These are phyloP conservation scores for Ophioninae sp. DNA, from an alignment of 2,888 invertebrate species.

Conservation along the genomic window DNA sequence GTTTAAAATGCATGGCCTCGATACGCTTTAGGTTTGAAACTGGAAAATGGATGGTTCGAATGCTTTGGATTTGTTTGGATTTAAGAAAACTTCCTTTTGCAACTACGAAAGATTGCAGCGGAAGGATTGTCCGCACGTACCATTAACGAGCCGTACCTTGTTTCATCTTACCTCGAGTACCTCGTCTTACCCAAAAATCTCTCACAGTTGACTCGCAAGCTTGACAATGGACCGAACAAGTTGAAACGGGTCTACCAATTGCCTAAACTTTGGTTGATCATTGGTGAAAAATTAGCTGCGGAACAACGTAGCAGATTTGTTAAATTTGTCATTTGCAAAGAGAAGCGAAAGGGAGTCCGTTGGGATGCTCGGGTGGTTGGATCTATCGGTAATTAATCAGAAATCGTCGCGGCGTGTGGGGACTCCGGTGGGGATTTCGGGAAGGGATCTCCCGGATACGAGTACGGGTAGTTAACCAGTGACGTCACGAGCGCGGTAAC, in stretches of 20 bases:
- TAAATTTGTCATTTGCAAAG: not conserved
- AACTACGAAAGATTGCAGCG: too few species aligned
- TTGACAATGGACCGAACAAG: not conserved
- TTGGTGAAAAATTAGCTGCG: not conserved
- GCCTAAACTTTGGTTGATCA: not conserved
- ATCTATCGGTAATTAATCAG: conserved; percentile 81
- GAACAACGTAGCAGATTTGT: not conserved
- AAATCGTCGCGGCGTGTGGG: conserved; percentile 76
- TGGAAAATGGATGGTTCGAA: too few species aligned
- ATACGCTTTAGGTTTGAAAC: too few species aligned
- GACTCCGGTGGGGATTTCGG: conserved; percentile 47
- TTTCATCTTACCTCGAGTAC: not conserved
- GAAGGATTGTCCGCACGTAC: too few species aligned
- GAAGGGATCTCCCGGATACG: conserved; percentile 45
- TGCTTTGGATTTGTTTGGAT: too few species aligned
- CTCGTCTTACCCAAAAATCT: too few species aligned
- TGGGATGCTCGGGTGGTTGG: conserved; percentile 79
- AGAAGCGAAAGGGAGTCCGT: not conserved
- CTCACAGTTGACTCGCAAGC: too few species aligned
- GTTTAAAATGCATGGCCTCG: too few species aligned
- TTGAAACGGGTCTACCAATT: not conserved
- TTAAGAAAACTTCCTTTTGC: too few species aligned
- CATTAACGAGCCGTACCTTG: too few species aligned
- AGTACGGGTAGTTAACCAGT: conserved; percentile 79
- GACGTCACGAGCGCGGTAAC: conserved; percentile 81